Percentiles rank a stretch among this genome's conserved stretches.
These are phyloP conservation scores for Drosophila conformis DNA, from an alignment of 2,888 invertebrate species.

Conservation along the genomic window DNA sequence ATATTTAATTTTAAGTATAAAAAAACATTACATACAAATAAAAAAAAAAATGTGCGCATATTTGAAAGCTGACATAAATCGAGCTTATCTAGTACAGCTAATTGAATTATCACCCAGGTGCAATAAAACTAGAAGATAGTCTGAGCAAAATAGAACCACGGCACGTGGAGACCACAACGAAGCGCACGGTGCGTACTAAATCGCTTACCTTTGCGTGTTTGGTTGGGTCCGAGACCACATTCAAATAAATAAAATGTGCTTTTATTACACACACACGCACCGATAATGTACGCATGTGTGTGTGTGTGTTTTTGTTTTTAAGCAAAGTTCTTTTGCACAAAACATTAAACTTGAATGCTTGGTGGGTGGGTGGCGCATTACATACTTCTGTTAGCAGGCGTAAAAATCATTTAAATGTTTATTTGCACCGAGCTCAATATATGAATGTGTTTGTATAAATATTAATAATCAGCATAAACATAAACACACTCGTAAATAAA, in stretches of 20 bases:
- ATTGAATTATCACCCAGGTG: conserved; percentile 67
- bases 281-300: conserved; percentile 19
- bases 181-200: conserved; percentile 29
- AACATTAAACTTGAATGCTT: conserved; percentile 71
- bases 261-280: conserved; percentile 47
- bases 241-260: conserved; percentile 65
- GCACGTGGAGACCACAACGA: conserved; percentile 16
- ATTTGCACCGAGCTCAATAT: conserved; percentile 42
- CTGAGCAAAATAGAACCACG: not conserved
- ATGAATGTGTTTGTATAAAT: conserved; percentile 61
- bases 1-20: not conserved
- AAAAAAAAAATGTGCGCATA: not conserved
- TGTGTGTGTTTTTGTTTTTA: conserved; percentile 27
- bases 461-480: conserved; percentile 69
- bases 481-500: conserved; percentile 56
- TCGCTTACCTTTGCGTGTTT: conserved; percentile 35
- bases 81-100: conserved; percentile 55
- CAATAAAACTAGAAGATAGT: conserved; percentile 43
- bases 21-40: not conserved
- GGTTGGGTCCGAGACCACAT: conserved; percentile 10
- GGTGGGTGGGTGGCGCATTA: conserved; percentile 17
- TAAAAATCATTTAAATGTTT: conserved; percentile 77
- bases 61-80: conserved; percentile 48
- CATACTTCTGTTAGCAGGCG: conserved; percentile 60
- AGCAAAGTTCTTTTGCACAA: conserved; percentile 63